Evolutionary conservation across 2,113 vertebrate genomes (phyloP).

Genomic region (Sula dactylatra): DNA sequence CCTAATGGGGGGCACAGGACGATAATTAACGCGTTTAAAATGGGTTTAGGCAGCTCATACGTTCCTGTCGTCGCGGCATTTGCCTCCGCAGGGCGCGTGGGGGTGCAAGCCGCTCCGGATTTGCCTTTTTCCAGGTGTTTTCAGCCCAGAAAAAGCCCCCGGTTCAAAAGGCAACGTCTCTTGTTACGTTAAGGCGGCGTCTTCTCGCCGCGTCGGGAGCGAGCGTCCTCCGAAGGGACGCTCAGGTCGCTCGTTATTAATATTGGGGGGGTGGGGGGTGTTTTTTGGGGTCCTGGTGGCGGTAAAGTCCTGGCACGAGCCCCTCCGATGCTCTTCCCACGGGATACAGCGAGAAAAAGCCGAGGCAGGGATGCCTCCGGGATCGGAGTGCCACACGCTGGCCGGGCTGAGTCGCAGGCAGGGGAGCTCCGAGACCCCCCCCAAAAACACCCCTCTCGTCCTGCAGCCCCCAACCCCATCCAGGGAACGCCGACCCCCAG

Average conservation of each 20-base stretch:
- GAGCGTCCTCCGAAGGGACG: not conserved
- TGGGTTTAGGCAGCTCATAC: not conserved
- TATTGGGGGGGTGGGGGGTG: too few relatives aligned
- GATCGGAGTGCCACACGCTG: not conserved
- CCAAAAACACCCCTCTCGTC: fast-evolving
- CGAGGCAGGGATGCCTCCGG: fast-evolving
- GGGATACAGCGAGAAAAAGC: not conserved
- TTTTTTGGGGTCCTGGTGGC: not conserved
- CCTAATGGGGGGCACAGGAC: not conserved
- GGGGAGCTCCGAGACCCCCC: not conserved
- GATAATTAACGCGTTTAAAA: not conserved
- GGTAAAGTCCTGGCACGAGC: fast-evolving
- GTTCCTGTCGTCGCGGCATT: fast-evolving
- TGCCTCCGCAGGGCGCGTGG: fast-evolving
- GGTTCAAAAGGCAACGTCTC: fast-evolving
- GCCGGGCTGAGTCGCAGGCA: not conserved
- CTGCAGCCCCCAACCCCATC: not conserved
- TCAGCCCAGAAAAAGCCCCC: not conserved
- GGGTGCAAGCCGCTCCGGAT: not conserved
- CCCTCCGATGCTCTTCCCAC: fast-evolving
- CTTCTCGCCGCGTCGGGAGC: not conserved
- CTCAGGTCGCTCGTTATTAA: not conserved
- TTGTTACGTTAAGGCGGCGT: fast-evolving
- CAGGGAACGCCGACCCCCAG: not conserved
- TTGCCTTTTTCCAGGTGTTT: not conserved